phyloP scores from a whole-genome alignment of 1,140 invertebrate genomes.

The Drosophila trapezifrons region DNA sequence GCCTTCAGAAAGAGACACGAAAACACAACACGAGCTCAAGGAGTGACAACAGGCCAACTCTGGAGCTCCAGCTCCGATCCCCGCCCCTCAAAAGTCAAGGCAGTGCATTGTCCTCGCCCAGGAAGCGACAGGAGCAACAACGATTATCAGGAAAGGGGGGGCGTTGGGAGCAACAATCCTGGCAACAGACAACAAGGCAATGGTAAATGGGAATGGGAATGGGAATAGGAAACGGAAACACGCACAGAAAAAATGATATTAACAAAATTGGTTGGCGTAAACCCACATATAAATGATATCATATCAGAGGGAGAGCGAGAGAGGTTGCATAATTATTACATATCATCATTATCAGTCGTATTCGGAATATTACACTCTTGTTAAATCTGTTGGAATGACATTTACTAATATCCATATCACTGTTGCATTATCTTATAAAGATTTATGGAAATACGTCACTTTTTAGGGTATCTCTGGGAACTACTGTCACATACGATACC shows the following conservation, averaged over 20 bases:
- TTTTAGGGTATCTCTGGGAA: background rate
- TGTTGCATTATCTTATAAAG: background rate
- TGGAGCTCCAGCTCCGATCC: slow-evolving; percentile 10
- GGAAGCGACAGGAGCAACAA: slow-evolving; percentile 34
- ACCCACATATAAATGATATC: slow-evolving; percentile 12
- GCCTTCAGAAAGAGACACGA: slow-evolving; percentile 54
- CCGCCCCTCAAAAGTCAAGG: slow-evolving; percentile 57
- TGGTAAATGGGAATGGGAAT: slow-evolving; percentile 7
- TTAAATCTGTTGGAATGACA: slow-evolving; percentile 2
- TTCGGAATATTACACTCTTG: background rate
- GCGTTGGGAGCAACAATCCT: slow-evolving; percentile 40
- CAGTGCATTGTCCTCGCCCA: slow-evolving; percentile 79
- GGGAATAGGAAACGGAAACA: slow-evolving; percentile 22
- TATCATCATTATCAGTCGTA: slow-evolving; percentile 9
- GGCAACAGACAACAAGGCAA: slow-evolving; percentile 47
- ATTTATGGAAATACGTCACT: background rate
- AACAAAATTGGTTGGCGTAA: slow-evolving; percentile 12
- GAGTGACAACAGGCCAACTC: slow-evolving; percentile 33
- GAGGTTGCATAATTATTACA: slow-evolving; percentile 14
- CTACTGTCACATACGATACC: background rate
- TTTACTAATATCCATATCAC: slow-evolving; percentile 8
- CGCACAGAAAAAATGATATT: slow-evolving; percentile 37
- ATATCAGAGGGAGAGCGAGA: background rate
- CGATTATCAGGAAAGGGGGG: slow-evolving; percentile 4
- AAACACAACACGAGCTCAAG: slow-evolving; percentile 42